phyloP scores from a whole-genome alignment of 2,797 vertebrate species.

The Gallinago solitaria region DNA sequence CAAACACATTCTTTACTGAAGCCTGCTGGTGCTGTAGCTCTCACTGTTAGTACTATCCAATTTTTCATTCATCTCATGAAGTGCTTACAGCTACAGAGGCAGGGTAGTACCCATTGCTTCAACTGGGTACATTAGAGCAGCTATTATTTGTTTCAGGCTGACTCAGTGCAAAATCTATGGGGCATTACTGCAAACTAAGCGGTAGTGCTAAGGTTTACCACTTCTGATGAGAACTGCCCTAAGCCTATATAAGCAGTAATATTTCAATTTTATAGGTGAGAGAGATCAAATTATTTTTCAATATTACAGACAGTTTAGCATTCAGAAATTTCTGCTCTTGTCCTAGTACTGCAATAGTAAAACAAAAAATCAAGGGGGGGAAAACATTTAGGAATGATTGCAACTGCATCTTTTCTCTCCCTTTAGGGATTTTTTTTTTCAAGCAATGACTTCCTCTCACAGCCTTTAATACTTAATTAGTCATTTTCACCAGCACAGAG shows the following conservation, averaged over 20 bases:
- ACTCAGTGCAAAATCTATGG: not conserved
- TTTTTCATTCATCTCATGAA: not conserved
- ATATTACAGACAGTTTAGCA: not conserved
- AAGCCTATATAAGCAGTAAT: not conserved
- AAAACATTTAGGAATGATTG: not conserved
- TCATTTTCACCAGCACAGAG: not conserved
- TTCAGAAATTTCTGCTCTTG: not conserved
- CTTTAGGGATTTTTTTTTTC: not conserved
- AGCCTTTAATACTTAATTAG: constrained; percentile 11
- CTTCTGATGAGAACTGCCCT: not conserved
- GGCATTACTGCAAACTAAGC: not conserved
- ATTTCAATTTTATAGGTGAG: not conserved
- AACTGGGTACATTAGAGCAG: not conserved
- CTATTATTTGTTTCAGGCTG: not conserved
- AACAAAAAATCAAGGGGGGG: not conserved
- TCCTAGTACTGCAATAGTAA: not conserved
- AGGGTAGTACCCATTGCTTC: not conserved
- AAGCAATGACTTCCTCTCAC: not conserved
- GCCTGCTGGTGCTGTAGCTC: not conserved
- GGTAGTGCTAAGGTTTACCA: not conserved
- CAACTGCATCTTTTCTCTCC: not conserved
- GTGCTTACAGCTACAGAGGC: not conserved
- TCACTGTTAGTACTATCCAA: not conserved
- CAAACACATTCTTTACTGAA: not conserved
- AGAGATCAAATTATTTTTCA: not conserved